phyloP scores from a whole-genome alignment of 2,797 vertebrate genomes.

The Mus minutoides region DNA sequence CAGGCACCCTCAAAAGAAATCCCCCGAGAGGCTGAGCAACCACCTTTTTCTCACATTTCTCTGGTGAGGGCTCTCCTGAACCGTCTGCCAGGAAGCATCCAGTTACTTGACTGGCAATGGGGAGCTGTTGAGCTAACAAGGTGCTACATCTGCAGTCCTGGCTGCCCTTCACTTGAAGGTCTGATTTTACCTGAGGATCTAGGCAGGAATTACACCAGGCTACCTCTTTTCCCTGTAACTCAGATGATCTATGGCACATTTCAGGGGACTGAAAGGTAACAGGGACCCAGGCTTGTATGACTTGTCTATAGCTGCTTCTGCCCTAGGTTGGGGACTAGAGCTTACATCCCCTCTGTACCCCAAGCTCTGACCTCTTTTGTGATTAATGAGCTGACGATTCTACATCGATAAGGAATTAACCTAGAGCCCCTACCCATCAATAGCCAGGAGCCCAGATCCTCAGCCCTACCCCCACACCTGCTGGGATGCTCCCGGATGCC shows the following conservation, averaged over 20 bases:
- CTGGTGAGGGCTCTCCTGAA: neutral
- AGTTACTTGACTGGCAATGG: neutral
- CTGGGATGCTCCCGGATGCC: conserved; percentile 35
- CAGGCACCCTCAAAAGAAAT: neutral
- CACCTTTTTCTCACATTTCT: neutral
- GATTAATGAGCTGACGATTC: conserved; percentile 91
- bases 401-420: conserved; percentile 92
- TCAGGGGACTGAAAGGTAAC: conserved; percentile 4
- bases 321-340: conserved; percentile 62
- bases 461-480: neutral
- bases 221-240: neutral
- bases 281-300: neutral
- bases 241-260: neutral
- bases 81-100: neutral
- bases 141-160: neutral
- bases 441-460: conserved; percentile 85
- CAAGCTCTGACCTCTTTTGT: conserved; percentile 82
- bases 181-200: neutral
- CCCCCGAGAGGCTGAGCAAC: neutral
- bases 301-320: conserved; percentile 3
- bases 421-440: conserved; percentile 86
- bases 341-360: conserved; percentile 65
- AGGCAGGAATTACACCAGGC: neutral
- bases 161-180: neutral
- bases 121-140: neutral